Evolutionary conservation across 2,113 vertebrate genomes (phyloP).

Genomic region (Beaufortia kweichowensis): DNA sequence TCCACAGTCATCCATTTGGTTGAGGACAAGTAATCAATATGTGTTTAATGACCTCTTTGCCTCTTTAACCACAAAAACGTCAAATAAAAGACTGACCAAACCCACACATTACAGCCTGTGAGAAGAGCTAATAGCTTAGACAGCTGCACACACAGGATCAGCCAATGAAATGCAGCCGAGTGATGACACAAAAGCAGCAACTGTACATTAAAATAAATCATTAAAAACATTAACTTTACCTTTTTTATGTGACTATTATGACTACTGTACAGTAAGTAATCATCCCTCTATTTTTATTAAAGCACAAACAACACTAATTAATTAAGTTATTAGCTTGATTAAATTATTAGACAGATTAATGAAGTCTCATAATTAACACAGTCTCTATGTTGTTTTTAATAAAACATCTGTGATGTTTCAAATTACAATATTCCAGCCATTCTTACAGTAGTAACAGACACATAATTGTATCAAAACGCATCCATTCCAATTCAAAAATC

Average conservation of each 20-base stretch:
- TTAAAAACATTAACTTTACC: not conserved
- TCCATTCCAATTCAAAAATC: no score
- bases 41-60: not conserved
- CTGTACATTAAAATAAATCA: not conserved
- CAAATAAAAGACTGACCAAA: not conserved
- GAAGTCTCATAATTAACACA: not conserved
- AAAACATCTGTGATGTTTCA: not conserved
- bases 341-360: not conserved
- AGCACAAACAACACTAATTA: no score
- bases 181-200: not conserved
- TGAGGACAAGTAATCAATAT: not conserved
- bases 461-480: no score
- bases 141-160: conserved; percentile 10
- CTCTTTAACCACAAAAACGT: conserved; percentile 9
- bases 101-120: not conserved
- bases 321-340: not conserved
- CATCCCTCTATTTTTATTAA: no score
- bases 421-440: no score
- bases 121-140: not conserved
- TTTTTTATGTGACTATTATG: no score
- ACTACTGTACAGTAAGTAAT: no score
- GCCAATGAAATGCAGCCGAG: not conserved
- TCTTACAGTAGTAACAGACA: no score
- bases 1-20: not conserved
- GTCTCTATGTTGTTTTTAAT: not conserved